phyloP scores from a whole-genome alignment of 2,888 invertebrate genomes.

The Drosophila siamana region DNA sequence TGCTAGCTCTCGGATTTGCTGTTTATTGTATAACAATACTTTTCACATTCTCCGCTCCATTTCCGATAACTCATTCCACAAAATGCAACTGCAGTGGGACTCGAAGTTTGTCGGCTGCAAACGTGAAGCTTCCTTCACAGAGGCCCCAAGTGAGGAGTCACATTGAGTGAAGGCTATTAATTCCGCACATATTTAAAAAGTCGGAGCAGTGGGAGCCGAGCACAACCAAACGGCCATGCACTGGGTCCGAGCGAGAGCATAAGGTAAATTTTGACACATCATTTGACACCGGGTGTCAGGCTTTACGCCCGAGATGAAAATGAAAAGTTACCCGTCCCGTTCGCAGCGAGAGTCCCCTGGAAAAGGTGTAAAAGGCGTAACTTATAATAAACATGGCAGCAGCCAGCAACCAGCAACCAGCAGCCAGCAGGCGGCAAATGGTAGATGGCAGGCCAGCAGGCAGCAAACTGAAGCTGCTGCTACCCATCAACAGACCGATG shows the following conservation, averaged over 20 bases:
- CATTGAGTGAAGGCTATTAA: slow-evolving; percentile 69
- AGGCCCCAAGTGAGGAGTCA: slow-evolving; percentile 15
- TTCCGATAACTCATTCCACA: not conserved
- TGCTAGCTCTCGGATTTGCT: too few relatives aligned
- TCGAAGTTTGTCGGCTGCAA: not conserved
- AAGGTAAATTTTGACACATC: slow-evolving; percentile 82
- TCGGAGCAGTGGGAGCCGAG: slow-evolving; percentile 26
- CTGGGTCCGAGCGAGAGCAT: slow-evolving; percentile 57
- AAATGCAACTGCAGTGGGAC: slow-evolving; percentile 1
- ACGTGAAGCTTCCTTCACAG: slow-evolving; percentile 5
- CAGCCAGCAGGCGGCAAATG: not conserved
- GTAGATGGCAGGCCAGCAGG: slow-evolving; percentile 1
- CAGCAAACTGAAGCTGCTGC: slow-evolving; percentile 39
- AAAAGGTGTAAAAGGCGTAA: slow-evolving; percentile 43
- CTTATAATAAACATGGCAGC: slow-evolving; percentile 62
- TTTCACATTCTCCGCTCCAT: not conserved
- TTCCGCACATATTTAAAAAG: slow-evolving; percentile 67
- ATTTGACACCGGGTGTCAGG: slow-evolving; percentile 81
- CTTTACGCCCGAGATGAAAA: slow-evolving; percentile 64
- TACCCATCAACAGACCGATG: slow-evolving; percentile 56
- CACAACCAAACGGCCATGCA: not conserved
- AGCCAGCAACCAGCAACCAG: slow-evolving; percentile 6
- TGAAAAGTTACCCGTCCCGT: slow-evolving; percentile 66
- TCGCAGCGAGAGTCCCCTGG: not conserved
- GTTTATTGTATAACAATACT: too few relatives aligned